Percentiles rank a stretch among this genome's conserved stretches.
These are phyloP conservation scores for Mercenaria mercenaria DNA, from an alignment of 1,140 invertebrate species.

Conservation along the genomic window DNA sequence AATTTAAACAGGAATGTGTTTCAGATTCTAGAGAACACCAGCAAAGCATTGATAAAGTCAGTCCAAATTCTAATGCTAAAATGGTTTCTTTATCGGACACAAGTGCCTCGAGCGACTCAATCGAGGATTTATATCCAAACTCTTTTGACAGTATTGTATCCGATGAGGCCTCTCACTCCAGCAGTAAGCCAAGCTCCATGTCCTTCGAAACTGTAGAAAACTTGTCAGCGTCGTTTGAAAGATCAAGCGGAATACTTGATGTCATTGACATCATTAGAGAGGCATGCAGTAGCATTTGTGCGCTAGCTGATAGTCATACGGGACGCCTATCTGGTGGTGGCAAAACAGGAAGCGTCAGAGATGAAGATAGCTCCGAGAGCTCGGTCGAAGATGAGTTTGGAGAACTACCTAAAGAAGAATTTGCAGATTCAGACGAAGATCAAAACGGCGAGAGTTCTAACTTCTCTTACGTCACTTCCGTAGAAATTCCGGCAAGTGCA, in stretches of 20 bases:
- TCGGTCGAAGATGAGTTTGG: constrained; percentile 4
- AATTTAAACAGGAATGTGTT: constrained; percentile 18
- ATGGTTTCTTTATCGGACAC: not conserved
- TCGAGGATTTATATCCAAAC: not conserved
- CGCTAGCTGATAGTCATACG: not conserved
- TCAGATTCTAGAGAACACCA: not conserved
- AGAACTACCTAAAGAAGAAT: not conserved
- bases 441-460: not conserved
- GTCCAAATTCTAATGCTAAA: not conserved
- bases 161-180: not conserved
- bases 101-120: not conserved
- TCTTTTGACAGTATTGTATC: not conserved
- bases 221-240: constrained; percentile 54
- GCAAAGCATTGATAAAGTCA: not conserved
- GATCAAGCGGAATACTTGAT: constrained; percentile 28
- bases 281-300: constrained; percentile 35
- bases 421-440: not conserved
- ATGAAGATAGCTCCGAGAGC: constrained; percentile 24
- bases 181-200: not conserved
- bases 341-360: not conserved
- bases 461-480: not conserved
- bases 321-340: not conserved
- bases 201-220: constrained; percentile 27
- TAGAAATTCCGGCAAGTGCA: not conserved
- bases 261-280: constrained; percentile 40